These are phyloP conservation scores for Craniophora ligustri DNA, from an alignment of 2,888 invertebrate species.

Conservation along the genomic window DNA sequence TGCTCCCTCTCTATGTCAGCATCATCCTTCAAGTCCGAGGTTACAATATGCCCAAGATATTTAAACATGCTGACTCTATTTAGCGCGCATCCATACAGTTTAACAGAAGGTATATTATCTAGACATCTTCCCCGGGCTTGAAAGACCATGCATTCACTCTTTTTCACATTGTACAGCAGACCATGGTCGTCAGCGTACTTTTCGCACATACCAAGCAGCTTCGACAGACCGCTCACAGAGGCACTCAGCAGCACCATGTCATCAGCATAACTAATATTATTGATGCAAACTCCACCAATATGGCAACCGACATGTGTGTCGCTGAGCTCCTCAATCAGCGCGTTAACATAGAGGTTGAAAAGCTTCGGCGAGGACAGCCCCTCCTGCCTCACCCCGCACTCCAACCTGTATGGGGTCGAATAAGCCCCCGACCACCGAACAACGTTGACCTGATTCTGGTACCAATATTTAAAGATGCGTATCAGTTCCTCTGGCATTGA, in stretches of 20 bases:
- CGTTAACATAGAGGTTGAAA: not conserved
- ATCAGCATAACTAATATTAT: not conserved
- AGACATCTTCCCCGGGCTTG: not conserved
- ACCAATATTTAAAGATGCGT: slow-evolving; percentile 4
- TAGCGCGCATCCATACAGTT: slow-evolving; percentile 1
- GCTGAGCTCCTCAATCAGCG: not conserved
- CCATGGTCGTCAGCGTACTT: slow-evolving; percentile 1
- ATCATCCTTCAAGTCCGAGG: slow-evolving; percentile 18
- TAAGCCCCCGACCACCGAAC: not conserved
- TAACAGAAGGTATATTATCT: not conserved
- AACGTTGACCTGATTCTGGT: not conserved
- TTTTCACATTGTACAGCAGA: slow-evolving; percentile 2
- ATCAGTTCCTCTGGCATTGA: not conserved
- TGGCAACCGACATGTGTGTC: not conserved
- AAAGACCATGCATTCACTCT: slow-evolving; percentile 12
- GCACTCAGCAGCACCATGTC: slow-evolving; percentile 3
- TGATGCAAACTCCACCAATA: not conserved
- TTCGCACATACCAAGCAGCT: slow-evolving; percentile 1
- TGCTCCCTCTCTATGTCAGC: slow-evolving; percentile 25
- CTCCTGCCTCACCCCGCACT: not conserved
- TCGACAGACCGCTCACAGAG: not conserved
- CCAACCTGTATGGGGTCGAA: slow-evolving; percentile 2
- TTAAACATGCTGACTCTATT: slow-evolving; percentile 14
- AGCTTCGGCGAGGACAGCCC: not conserved
- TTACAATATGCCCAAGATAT: slow-evolving; percentile 30